A percentile compares a stretch with the other conserved stretches of the same genome.
Conservation (phyloP, 1,140 invertebrate species). For the Procambarus clarkii region DNA sequence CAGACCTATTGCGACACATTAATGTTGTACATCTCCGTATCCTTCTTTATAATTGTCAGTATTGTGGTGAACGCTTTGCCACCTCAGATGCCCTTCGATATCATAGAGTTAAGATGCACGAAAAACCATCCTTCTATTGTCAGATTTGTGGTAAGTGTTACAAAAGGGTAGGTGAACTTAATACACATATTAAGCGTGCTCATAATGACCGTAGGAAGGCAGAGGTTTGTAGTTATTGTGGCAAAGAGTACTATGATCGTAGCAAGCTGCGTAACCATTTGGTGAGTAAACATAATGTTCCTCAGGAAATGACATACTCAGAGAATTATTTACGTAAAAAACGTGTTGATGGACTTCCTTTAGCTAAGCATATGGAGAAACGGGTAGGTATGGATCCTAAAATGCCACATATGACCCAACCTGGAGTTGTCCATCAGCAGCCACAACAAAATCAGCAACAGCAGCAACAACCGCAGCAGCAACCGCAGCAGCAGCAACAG, state of each 20-base stretch:
- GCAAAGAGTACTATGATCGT: slow-evolving; percentile 72
- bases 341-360: slow-evolving; percentile 68
- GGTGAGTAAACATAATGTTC: slow-evolving; percentile 72
- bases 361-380: slow-evolving; percentile 71
- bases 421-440: slow-evolving; percentile 62
- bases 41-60: slow-evolving; percentile 71
- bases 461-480: slow-evolving; percentile 52
- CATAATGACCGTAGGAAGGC: slow-evolving; percentile 72
- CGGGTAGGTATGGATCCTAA: slow-evolving; percentile 59
- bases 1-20: slow-evolving; percentile 69
- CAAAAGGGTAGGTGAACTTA: slow-evolving; percentile 71
- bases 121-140: slow-evolving; percentile 72
- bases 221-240: slow-evolving; percentile 71
- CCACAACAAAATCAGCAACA: slow-evolving; percentile 52
- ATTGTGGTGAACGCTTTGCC: slow-evolving; percentile 70
- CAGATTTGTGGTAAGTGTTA: slow-evolving; percentile 72
- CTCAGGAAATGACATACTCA: slow-evolving; percentile 71
- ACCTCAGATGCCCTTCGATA: slow-evolving; percentile 72
- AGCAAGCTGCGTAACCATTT: slow-evolving; percentile 72
- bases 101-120: slow-evolving; percentile 71
- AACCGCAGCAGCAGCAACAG: slow-evolving; percentile 49
- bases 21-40: slow-evolving; percentile 71
- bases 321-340: slow-evolving; percentile 72
- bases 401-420: slow-evolving; percentile 47
- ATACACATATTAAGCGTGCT: slow-evolving; percentile 71